Percentiles rank a stretch among this genome's conserved stretches.
phyloP scores from a whole-genome alignment of 2,113 vertebrate genomes.

The Arizona elegans region DNA sequence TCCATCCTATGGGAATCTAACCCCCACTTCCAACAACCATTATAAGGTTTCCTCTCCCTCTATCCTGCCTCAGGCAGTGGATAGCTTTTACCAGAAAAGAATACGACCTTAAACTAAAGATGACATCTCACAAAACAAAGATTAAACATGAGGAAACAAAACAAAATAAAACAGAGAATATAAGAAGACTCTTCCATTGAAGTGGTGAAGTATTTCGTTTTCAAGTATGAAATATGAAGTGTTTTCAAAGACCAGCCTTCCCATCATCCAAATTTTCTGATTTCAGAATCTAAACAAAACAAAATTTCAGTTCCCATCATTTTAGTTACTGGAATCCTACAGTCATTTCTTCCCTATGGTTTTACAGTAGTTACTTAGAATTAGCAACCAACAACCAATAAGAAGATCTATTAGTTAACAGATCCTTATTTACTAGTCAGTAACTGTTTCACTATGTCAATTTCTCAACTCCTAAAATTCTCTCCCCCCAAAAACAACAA shows the following conservation, averaged over 20 bases:
- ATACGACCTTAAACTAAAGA: background rate
- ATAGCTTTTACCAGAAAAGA: background rate
- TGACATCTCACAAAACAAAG: background rate
- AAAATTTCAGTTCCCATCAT: background rate
- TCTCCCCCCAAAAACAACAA: background rate
- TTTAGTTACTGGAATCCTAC: background rate
- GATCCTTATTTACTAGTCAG: background rate
- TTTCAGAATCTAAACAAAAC: background rate
- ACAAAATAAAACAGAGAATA: background rate
- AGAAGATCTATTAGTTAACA: background rate
- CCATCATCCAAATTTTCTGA: background rate
- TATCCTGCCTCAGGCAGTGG: background rate
- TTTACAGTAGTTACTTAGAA: background rate
- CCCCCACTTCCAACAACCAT: background rate
- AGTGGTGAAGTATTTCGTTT: background rate
- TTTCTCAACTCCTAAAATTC: background rate
- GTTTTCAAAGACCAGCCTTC: background rate
- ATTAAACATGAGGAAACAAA: background rate
- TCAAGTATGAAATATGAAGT: background rate
- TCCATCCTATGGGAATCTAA: slow-evolving; percentile 17
- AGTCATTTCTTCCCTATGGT: background rate
- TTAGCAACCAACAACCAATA: background rate
- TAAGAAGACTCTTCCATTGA: background rate
- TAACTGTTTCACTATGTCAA: background rate
- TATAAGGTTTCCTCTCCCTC: background rate